Evolutionary conservation across 2,113 vertebrate species (phyloP), one percentile per base, ranked within the genome.

Genomic region (Leptobrachium ailaonicum): DNA sequence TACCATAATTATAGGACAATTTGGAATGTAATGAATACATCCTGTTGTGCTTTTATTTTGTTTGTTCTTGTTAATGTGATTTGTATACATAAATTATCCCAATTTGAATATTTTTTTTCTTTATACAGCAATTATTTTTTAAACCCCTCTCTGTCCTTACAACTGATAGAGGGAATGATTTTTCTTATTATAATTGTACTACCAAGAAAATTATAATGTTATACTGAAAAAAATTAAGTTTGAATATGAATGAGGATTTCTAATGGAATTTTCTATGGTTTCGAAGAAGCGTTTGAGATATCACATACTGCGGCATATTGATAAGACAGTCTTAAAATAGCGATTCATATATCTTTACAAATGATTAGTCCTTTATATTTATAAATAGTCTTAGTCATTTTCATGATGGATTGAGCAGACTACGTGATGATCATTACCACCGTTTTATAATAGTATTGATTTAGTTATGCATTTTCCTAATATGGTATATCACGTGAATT

Each of bases 371-470:
- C 40, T 41, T 67, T 67, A 67, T 10, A 41, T 76, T 50, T 56
- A 41, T 53, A 47, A 14, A 20, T 66, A 41, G 47, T 40, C 13
- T 13, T 53, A 54, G 10, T 67, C 63, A 20, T 76, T 53, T 6
- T 12, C 32, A 3, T 76, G 64, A 76, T 68, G 66, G 66, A 76
- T 56, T 67, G 41, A 40, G 8, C 75, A 54, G 45, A 7, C 75
- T 67, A 20, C 47, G n/a, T 50, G 41, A 45, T 20, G 63, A 68
- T 53, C 67, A 68, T 41, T 76, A 44, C 42, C 66, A 66, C 20
- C 4, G n/a, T 41, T 68, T 76, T 43, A 67, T 41, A 67, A 76
- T 40, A 32, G 40, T 53, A 76, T 76, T 76, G 75, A 76, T 68
- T 76, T 66, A 67, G 53, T 76, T 4, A 43, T 66, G 63, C 67